Evolutionary conservation across 2,888 invertebrate species (phyloP), one percentile per base, ranked within the genome.

Genomic region (Parochlus steinenii): DNA sequence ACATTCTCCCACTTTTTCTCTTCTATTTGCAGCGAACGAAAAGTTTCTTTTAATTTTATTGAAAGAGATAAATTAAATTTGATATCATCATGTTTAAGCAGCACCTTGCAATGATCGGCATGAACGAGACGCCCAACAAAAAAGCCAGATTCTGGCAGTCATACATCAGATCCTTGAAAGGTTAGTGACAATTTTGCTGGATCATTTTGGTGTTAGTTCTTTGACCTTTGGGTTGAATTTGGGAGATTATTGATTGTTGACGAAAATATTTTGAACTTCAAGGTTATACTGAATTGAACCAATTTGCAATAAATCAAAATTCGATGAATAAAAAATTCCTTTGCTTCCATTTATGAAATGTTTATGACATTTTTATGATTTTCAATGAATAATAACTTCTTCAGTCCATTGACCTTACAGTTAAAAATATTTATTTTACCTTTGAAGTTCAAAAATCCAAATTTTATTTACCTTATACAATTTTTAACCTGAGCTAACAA

Each of bases 121-220:
- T 85, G 65, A 85, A 86, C 62, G 86, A 86, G 69, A 74, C 79
- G 60, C 75, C 83, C 58, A 79, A 81, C 65, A 83, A 81, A 69
- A 86, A 86, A 67, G 86, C 86, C 61, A 86, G 75, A 67, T 86
- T 86, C 67, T 86, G 86, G 86, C 85, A 85, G 65, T 83, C 85
- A 56, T 86, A 80, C 63, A 82, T 86, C 61, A 75, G 86, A 63
- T 86, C 86, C 65, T 71, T 86, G 49, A 86, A 86, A 74, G 86
- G 86, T 86, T 64, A 64, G 61, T 43, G 40, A 22, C 17, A 26
- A 32, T 18, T 11, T 31, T 7, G 1, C 8, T 10, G 8, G 7
- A 3, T 29, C 7, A 5, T 25, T 16, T 45, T n/a, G n/a, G n/a
- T n/a, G n/a, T n/a, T n/a, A n/a, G n/a, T n/a, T n/a, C n/a, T n/a